These are phyloP conservation scores for Chironomus striatipennis DNA, from an alignment of 1,140 invertebrate species.

Conservation along the genomic window DNA sequence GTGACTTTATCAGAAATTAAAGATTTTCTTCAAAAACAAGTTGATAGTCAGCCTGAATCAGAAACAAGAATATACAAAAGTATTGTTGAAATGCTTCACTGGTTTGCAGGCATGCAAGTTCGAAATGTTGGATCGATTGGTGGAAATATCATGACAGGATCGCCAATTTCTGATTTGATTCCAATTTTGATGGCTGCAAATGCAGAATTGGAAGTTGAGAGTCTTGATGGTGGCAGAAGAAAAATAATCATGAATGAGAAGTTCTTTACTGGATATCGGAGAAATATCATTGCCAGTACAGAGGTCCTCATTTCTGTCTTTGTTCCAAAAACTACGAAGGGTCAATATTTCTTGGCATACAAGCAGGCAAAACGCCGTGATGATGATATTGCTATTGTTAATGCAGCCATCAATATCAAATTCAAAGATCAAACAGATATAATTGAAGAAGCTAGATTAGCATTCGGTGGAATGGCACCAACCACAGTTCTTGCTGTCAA, in stretches of 20 bases:
- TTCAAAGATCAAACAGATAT: constrained; percentile 47
- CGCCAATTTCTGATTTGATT: constrained; percentile 93
- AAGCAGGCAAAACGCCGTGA: constrained; percentile 88
- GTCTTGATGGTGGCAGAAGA: constrained; percentile 48
- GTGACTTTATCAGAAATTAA: constrained; percentile 70
- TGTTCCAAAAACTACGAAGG: constrained; percentile 48
- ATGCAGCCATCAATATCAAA: constrained; percentile 65
- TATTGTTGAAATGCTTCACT: constrained; percentile 78
- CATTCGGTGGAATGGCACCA: constrained; percentile 87
- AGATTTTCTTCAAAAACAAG: constrained; percentile 47
- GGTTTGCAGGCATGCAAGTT: constrained; percentile 93
- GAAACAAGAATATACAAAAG: constrained; percentile 64
- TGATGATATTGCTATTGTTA: constrained; percentile 94
- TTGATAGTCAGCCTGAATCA: constrained; percentile 46
- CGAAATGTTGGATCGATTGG: constrained; percentile 72
- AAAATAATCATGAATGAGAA: constrained; percentile 64
- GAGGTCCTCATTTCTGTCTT: constrained; percentile 73
- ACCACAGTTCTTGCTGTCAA: constrained; percentile 68
- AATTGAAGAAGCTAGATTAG: constrained; percentile 57
- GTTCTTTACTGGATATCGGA: constrained; percentile 84
- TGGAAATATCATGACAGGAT: constrained; percentile 91
- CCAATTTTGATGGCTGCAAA: constrained; percentile 77
- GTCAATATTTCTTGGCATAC: constrained; percentile 77
- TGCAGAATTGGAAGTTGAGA: constrained; percentile 44
- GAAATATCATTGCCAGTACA: constrained; percentile 61